Percentiles rank a stretch among this genome's conserved stretches.
Conservation (phyloP, 2,113 vertebrate genomes). For the Heliornis fulica region DNA sequence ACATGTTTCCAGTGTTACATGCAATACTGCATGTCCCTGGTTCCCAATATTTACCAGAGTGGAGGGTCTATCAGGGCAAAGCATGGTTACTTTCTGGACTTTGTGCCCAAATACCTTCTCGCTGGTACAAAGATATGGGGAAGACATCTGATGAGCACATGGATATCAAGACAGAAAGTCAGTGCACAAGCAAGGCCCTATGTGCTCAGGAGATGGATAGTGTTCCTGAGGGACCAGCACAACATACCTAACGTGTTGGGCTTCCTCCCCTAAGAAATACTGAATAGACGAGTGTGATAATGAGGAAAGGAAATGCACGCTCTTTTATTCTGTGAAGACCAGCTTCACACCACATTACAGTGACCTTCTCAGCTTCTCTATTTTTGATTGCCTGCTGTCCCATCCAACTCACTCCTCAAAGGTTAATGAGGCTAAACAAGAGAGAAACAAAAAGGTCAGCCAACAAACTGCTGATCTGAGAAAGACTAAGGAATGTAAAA, state of each 20-base stretch:
- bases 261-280: not conserved
- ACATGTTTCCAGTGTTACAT: not conserved
- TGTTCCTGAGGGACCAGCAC: not conserved
- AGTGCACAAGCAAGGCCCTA: not conserved
- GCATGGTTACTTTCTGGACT: not conserved
- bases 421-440: conserved; percentile 50
- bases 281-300: not conserved
- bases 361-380: conserved; percentile 5
- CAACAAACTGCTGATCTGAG: not conserved
- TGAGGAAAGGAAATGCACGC: not conserved
- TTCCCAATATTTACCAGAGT: not conserved
- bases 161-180: not conserved
- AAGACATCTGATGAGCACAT: not conserved
- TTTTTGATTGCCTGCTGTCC: conserved; percentile 11
- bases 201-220: not conserved
- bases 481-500: not conserved
- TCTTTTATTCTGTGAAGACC: not conserved
- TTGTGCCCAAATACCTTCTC: not conserved
- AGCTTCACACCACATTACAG: not conserved
- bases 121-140: not conserved
- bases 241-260: not conserved
- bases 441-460: conserved; percentile 33
- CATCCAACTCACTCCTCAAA: conserved; percentile 22
- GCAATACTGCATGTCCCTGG: not conserved
- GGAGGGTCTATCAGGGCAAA: not conserved